A percentile compares a stretch with the other conserved stretches of the same genome.
phyloP scores from a whole-genome alignment of 2,797 vertebrate species.

The Bovichtus variegatus region DNA sequence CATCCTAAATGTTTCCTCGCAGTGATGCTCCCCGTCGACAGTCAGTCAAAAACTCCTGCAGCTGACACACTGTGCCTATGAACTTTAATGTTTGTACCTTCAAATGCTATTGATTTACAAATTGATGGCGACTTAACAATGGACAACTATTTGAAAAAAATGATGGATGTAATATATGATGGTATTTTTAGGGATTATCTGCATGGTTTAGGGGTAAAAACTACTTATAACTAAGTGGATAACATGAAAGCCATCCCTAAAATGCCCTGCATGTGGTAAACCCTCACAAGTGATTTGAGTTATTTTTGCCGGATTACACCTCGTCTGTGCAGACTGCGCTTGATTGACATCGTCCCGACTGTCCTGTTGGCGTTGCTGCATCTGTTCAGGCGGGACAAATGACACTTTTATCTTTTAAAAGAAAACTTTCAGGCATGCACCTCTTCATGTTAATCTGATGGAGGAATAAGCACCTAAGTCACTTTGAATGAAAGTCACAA shows the following conservation, averaged over 20 bases:
- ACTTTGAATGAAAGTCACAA: background rate
- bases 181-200: background rate
- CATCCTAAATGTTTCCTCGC: slow-evolving; percentile 30
- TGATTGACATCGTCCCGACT: background rate
- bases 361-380: background rate
- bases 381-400: background rate
- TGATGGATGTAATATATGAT: background rate
- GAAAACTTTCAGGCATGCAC: background rate
- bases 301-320: background rate
- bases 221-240: background rate
- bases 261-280: background rate
- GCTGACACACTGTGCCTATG: background rate
- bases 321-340: background rate
- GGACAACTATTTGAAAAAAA: background rate
- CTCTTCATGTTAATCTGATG: background rate
- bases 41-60: too few relatives aligned
- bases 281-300: background rate
- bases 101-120: background rate
- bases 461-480: background rate
- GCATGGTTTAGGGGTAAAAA: background rate
- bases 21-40: too few relatives aligned
- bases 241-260: too few relatives aligned
- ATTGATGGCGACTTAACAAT: background rate
- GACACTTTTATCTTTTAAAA: background rate
- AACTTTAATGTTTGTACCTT: background rate